These are phyloP conservation scores for Ichneumoninae sp. DNA, from an alignment of 2,888 invertebrate species.

Conservation along the genomic window DNA sequence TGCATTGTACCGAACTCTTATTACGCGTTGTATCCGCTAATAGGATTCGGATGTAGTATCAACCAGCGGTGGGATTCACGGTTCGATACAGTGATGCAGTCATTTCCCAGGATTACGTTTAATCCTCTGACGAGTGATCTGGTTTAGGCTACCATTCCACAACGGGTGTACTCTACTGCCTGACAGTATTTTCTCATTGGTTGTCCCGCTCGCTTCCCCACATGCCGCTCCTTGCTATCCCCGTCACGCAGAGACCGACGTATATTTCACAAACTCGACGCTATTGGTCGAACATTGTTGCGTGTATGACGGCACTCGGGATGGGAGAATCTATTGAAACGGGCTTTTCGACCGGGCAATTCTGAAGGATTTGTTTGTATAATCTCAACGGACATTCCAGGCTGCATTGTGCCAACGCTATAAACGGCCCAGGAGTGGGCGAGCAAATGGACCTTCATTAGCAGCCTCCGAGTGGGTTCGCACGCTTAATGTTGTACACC, in stretches of 20 bases:
- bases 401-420: not conserved
- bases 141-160: constrained; percentile 33
- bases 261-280: constrained; percentile 46
- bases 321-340: constrained; percentile 1
- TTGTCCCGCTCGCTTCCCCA: not conserved
- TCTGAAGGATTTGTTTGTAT: constrained; percentile 14
- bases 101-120: constrained; percentile 64
- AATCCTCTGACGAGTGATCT: constrained; percentile 59
- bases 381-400: not conserved
- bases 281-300: not conserved
- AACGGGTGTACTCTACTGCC: not conserved
- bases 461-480: no score
- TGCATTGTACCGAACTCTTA: constrained; percentile 37
- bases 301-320: not conserved
- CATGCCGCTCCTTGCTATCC: constrained; percentile 3
- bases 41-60: constrained; percentile 40
- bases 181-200: constrained; percentile 28
- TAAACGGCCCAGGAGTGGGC: not conserved
- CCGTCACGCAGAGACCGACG: constrained; percentile 16
- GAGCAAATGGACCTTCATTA: not conserved
- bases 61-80: constrained; percentile 48
- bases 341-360: not conserved
- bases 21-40: constrained; percentile 40
- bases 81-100: constrained; percentile 53
- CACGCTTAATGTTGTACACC: no score